Conservation (phyloP, 2,113 vertebrate genomes). For the Engraulis encrasicolus region DNA sequence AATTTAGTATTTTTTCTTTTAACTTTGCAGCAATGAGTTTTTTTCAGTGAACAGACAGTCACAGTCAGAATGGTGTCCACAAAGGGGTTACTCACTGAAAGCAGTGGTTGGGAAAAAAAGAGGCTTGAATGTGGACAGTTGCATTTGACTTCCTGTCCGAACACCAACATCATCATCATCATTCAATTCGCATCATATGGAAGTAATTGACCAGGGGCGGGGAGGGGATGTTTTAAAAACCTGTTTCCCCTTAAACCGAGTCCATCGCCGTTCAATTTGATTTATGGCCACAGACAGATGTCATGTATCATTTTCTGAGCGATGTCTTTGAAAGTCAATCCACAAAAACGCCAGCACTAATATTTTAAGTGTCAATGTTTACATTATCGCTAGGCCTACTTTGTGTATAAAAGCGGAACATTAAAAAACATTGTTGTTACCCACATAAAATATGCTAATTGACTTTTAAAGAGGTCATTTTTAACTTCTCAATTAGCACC, state of each 20-base stretch:
- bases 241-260: not conserved
- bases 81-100: not conserved
- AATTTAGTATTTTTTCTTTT: no score
- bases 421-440: not conserved
- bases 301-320: constrained; percentile 15
- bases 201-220: no score
- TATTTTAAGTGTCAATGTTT: no score
- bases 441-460: not conserved
- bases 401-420: no score
- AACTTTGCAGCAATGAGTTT: no score
- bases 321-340: not conserved
- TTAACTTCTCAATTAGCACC: no score
- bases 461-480: no score
- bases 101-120: not conserved
- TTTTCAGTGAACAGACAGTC: no score
- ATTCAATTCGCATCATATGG: not conserved
- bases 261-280: not conserved
- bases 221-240: not conserved
- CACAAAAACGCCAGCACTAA: no score
- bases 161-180: constrained; percentile 5
- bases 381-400: no score
- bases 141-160: constrained; percentile 4
- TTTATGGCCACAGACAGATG: not conserved
- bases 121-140: not conserved
- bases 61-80: no score